These are phyloP conservation scores for Palythoa grandis DNA, from an alignment of 92 coral and sea anemone species.

Conservation along the genomic window DNA sequence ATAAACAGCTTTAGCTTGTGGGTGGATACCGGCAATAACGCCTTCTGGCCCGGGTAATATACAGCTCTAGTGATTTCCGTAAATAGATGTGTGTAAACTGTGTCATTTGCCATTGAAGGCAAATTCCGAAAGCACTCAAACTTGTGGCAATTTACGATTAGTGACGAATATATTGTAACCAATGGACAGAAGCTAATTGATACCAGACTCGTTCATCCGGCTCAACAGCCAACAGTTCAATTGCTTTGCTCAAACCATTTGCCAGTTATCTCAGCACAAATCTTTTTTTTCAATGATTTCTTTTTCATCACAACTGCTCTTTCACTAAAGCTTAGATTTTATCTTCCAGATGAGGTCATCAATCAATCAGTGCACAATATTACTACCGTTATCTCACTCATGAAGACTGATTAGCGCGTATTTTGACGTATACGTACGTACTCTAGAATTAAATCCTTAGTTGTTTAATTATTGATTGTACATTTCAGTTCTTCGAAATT, in stretches of 20 bases:
- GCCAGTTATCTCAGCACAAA: conserved; percentile 2
- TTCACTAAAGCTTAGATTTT: conserved; percentile 10
- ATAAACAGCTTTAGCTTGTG: conserved; percentile 23
- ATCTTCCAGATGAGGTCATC: conserved; percentile 20
- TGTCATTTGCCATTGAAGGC: conserved; percentile 70
- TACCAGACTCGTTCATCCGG: conserved; percentile 50
- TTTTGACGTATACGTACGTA: background rate
- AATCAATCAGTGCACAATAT: background rate
- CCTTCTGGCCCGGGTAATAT: conserved; percentile 26
- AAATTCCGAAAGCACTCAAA: conserved; percentile 76
- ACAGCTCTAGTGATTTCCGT: conserved; percentile 58
- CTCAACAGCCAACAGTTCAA: conserved; percentile 49
- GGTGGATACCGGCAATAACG: conserved; percentile 32
- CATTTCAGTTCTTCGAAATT: conserved; percentile 31
- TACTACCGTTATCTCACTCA: conserved; percentile 14
- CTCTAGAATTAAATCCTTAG: conserved; percentile 20
- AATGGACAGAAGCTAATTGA: conserved; percentile 33
- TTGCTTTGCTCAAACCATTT: conserved; percentile 50
- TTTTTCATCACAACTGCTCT: background rate
- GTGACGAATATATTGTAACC: conserved; percentile 54
- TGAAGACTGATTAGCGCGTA: conserved; percentile 6
- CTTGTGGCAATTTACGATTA: conserved; percentile 61
- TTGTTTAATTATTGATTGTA: conserved; percentile 44
- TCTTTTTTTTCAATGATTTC: background rate
- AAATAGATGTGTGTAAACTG: conserved; percentile 65